A percentile compares a stretch with the other conserved stretches of the same genome.
Evolutionary conservation across 2,113 vertebrate species (phyloP).

Genomic region (Bufo gargarizans): DNA sequence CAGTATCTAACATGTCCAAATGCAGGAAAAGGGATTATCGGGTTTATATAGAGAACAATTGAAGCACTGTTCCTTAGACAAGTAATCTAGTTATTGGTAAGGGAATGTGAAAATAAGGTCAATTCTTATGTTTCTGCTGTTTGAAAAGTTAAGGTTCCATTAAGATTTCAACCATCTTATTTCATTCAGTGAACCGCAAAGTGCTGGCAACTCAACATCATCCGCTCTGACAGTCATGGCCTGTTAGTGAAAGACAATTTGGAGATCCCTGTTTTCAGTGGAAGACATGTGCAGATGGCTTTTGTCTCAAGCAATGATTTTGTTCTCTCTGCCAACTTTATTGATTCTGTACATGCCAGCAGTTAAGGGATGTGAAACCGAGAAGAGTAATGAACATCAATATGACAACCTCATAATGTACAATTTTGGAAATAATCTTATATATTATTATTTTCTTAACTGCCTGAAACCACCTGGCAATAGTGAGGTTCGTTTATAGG

Average conservation of each 20-base stretch:
- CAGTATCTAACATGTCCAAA: too few relatives aligned
- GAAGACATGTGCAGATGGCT: neutral
- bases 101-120: neutral
- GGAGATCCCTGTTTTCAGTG: neutral
- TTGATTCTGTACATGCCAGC: neutral
- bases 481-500: too few relatives aligned
- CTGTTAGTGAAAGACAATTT: neutral
- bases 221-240: neutral
- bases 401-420: neutral
- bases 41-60: neutral
- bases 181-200: neutral
- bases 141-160: neutral
- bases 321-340: neutral
- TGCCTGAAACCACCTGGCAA: too few relatives aligned
- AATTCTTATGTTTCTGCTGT: neutral
- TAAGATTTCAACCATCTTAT: neutral
- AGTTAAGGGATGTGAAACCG: neutral
- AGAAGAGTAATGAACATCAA: neutral
- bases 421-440: neutral
- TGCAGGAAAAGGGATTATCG: too few relatives aligned
- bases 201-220: neutral
- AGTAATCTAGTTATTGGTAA: neutral
- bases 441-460: neutral
- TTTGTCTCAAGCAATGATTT: constrained; percentile 9
- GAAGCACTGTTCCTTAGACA: neutral